These are phyloP conservation scores for Larimichthys crocea DNA, from an alignment of 2,113 vertebrate species.

Conservation along the genomic window DNA sequence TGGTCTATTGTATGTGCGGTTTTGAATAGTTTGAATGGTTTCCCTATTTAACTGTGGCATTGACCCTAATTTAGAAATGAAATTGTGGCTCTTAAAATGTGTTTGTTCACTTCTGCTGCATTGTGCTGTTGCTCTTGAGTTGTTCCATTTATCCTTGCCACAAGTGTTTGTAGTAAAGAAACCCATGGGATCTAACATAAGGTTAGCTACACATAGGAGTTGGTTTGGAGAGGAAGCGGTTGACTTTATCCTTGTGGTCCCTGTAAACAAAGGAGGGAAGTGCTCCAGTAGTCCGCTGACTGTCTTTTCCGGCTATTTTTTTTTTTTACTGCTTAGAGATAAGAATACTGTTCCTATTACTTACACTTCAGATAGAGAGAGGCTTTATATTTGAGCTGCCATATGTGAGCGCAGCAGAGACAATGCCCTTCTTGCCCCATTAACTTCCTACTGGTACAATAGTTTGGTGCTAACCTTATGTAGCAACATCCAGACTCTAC, in stretches of 20 bases:
- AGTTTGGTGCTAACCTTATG: slow-evolving; percentile 3
- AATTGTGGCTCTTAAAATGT: slow-evolving; percentile 19
- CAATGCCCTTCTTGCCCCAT: background rate
- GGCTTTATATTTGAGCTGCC: background rate
- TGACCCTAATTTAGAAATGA: slow-evolving; percentile 34
- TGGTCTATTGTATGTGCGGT: slow-evolving; percentile 2
- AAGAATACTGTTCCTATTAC: slow-evolving; percentile 41
- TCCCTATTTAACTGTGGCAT: slow-evolving; percentile 20
- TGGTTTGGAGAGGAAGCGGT: slow-evolving; percentile 30
- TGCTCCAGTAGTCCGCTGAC: slow-evolving; percentile 39
- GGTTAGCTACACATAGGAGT: slow-evolving; percentile 14
- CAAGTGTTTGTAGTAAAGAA: slow-evolving; percentile 6
- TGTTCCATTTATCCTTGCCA: slow-evolving; percentile 22
- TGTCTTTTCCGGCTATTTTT: slow-evolving; percentile 64
- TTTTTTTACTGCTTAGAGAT: slow-evolving; percentile 44
- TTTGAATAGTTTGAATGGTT: slow-evolving; percentile 3
- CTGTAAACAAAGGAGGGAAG: slow-evolving; percentile 79
- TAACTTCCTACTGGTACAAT: background rate
- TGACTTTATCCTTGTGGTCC: slow-evolving; percentile 30
- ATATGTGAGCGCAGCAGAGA: background rate
- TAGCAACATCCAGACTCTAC: background rate
- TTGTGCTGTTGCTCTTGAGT: slow-evolving; percentile 26
- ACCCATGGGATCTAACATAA: slow-evolving; percentile 18
- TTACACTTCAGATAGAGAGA: slow-evolving; percentile 8
- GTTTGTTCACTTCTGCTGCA: slow-evolving; percentile 11